Conservation (phyloP, 1,140 invertebrate genomes). For the Zaprionus inermis region DNA sequence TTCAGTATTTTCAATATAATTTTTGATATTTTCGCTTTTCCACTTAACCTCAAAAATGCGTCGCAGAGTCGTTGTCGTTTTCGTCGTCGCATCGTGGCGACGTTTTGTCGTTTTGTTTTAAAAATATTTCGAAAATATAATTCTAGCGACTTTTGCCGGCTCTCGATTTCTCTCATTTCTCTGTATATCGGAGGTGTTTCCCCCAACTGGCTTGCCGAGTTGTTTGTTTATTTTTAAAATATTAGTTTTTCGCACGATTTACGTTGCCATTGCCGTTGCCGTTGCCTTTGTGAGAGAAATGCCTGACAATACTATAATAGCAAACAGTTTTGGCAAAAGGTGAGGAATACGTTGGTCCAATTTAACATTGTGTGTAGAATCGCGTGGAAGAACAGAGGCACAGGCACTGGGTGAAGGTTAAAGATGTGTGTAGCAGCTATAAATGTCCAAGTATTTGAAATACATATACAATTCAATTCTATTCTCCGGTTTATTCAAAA, state of each 20-base stretch:
- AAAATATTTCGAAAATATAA: constrained; percentile 77
- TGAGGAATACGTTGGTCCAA: background rate
- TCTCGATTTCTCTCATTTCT: constrained; percentile 33
- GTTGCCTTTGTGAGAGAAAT: constrained; percentile 8
- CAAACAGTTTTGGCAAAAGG: constrained; percentile 29
- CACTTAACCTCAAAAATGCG: constrained; percentile 67
- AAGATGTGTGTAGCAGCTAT: background rate
- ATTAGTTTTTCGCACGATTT: constrained; percentile 72
- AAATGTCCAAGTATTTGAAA: constrained; percentile 7
- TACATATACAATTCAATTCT: background rate
- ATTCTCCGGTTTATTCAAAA: background rate
- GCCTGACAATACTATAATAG: constrained; percentile 6
- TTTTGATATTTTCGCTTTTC: constrained; percentile 9
- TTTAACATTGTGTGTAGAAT: background rate
- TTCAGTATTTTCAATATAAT: constrained; percentile 15
- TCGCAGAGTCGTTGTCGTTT: constrained; percentile 24
- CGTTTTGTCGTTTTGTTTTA: constrained; percentile 55
- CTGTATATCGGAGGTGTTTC: constrained; percentile 3
- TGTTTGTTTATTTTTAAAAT: constrained; percentile 80
- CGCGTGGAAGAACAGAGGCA: constrained; percentile 6
- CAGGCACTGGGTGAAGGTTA: background rate
- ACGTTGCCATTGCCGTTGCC: constrained; percentile 25
- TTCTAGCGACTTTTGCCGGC: constrained; percentile 58
- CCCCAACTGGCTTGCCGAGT: constrained; percentile 6
- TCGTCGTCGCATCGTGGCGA: constrained; percentile 34